Evolutionary conservation across 2,113 vertebrate species (phyloP), one percentile per base, ranked within the genome.

Genomic region (Sprattus sprattus): DNA sequence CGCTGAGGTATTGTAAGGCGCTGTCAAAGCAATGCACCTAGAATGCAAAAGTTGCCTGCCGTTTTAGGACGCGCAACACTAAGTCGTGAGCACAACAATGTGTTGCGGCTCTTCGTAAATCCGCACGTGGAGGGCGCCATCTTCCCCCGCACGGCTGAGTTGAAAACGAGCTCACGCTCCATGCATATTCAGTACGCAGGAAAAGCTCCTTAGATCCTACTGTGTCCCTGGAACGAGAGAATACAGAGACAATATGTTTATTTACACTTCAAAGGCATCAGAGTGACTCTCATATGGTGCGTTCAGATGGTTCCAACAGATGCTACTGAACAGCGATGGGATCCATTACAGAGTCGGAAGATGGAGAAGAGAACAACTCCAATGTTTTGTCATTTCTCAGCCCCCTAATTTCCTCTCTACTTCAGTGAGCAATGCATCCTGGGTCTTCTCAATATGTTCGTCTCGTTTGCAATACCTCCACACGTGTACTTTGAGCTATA

Each of bases 221-320:
- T 5, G 25, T 11, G 13, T 78, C 71, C 71, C 8, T 15, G 71
- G 28, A 78, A 39, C 44, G 32, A 39, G 39, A 78, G 71, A 16
- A 39, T 4, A 44, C 71, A 18, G 71, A 78, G 71, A 78, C 71
- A 81, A 82, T 54, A 87, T 46, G 49, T 81, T 81, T 81, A 47
- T 88, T 86, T 87, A 81, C 50, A 71, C 87, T 90, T 89, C 81
- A 88, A 89, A 84, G 86, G 85, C 87, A 78, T 71, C 87, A 83
- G 39, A 47, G 85, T 78, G 46, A n/a, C 45, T 85, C 86, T 84
- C 81, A 85, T 88, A 49, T 60, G 81, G 45, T 60, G 46, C 54
- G 45, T 80, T 87, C 90, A 88, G 88, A 91, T 89, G 87, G 88
- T 46, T 84, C 8, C 39, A 71, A 60, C 86, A 90, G 88, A 89